Conservation (phyloP, 2,888 invertebrate species). For the Adelognathus sp. region DNA sequence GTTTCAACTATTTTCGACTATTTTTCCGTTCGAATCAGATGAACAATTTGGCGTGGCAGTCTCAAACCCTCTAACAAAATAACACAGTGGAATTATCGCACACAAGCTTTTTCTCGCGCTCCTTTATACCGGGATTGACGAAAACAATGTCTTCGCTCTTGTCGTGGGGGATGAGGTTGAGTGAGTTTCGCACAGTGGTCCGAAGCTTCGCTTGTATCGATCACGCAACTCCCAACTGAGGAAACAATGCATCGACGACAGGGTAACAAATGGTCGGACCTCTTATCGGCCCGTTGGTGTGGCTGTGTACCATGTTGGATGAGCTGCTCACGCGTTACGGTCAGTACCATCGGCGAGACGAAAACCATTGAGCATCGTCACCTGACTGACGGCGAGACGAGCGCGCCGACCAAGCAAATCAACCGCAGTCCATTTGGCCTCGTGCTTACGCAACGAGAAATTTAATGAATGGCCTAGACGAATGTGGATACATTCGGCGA, state of each 20-base stretch:
- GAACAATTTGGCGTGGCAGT: no score
- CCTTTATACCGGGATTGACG: conserved; percentile 68
- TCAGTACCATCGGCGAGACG: conserved; percentile 61
- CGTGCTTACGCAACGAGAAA: background rate
- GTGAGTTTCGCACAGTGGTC: conserved; percentile 22
- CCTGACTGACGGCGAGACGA: conserved; percentile 33
- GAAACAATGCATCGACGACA: conserved; percentile 78
- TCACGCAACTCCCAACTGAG: conserved; percentile 64
- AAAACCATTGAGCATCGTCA: conserved; percentile 39
- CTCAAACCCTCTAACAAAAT: no score
- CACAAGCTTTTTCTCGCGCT: conserved; percentile 60
- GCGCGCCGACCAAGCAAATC: background rate
- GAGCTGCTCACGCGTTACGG: conserved; percentile 64
- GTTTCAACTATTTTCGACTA: no score
- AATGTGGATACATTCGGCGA: background rate
- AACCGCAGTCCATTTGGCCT: background rate
- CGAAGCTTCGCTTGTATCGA: conserved; percentile 72
- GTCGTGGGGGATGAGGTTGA: conserved; percentile 23
- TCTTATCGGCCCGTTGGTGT: conserved; percentile 72
- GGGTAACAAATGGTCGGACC: conserved; percentile 78
- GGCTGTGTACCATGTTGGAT: conserved; percentile 14
- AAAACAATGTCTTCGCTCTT: conserved; percentile 75
- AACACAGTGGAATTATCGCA: no score
- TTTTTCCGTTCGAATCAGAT: no score
- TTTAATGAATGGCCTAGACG: background rate